Base-by-base conservation (phyloP, 2,113 vertebrate genomes). In the Willisornis vidua region DNA sequence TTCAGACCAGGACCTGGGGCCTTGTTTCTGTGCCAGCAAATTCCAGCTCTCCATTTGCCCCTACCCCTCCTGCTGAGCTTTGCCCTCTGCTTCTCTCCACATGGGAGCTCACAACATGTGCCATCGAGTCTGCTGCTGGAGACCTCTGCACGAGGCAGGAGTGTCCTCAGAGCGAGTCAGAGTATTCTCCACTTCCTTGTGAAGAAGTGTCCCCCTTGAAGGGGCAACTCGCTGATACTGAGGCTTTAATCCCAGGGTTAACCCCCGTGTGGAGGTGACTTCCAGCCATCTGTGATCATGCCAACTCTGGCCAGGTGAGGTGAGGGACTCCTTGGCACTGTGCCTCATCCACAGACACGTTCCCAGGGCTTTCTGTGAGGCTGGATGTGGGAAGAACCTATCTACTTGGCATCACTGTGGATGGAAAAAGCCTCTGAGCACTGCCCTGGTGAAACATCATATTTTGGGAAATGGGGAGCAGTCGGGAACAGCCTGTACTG, bases 371-470 rank as follows among this genome's bases (percentile, higher is more conserved):
- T 89, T 85, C 70, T 37, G 4, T 25, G 43, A 73, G 71, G 37
- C 29, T 89, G 70, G 31, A 72, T 61, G 37, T 94, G 54, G 76
- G 37, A 70, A 88, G 13, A 19, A 76, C 19, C 51, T 85, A 37
- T 25, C 22, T 75, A 81, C 41, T 37, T 67, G 73, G 55, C 51
- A 73, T 58, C 37, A 57, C 14, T 0, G n/a, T 57, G 74, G 26
- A 66, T 95, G 92, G 81, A 95, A 66, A 87, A 94, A 87, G n/a
- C 67, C 63, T 71, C 78, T 59, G 39, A 92, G 83, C 65, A 6
- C 43, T 93, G 49, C 24, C 28, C 43, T 93, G 75, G 35, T 63
- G 85, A 80, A 96, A 91, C 14, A 54, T 67, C 17, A 6, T 51
- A 62, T 54, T 86, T 59, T 55, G 5, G 6, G 76, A 93, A 78